Percentiles rank a stretch among this genome's conserved stretches.
Conservation (phyloP, 2,888 invertebrate species). For the Brenthis daphne region DNA sequence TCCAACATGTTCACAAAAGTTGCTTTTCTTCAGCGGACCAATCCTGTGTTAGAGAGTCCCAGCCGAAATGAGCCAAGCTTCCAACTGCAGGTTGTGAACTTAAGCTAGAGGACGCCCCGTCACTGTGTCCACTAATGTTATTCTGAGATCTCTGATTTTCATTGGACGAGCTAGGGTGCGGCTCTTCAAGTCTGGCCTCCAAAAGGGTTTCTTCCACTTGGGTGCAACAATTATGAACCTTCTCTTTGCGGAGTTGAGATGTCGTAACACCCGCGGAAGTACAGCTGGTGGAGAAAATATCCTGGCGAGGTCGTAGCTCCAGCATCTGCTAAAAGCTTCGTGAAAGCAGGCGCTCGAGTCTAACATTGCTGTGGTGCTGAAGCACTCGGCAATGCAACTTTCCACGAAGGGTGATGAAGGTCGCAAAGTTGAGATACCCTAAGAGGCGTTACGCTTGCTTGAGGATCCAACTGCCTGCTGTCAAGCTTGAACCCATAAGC, state of each 20-base stretch:
- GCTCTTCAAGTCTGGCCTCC: slow-evolving; percentile 43
- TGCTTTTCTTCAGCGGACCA: too few species aligned
- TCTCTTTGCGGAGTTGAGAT: slow-evolving; percentile 32
- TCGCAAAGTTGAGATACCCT: slow-evolving; percentile 39
- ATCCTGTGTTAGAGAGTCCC: too few species aligned
- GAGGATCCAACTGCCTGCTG: slow-evolving; percentile 19
- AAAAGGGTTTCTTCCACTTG: slow-evolving; percentile 44
- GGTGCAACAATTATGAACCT: slow-evolving; percentile 33
- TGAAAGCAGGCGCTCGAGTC: not conserved
- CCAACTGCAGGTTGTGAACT: slow-evolving; percentile 28
- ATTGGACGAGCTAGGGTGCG: slow-evolving; percentile 28
- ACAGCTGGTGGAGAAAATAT: too few species aligned
- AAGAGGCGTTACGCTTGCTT: slow-evolving; percentile 36
- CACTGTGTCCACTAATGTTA: slow-evolving; percentile 26
- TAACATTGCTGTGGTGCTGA: slow-evolving; percentile 16
- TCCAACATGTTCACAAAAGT: too few species aligned
- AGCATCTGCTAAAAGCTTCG: too few species aligned
- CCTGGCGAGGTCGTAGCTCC: too few species aligned
- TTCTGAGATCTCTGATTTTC: slow-evolving; percentile 22
- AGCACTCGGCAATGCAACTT: slow-evolving; percentile 36
- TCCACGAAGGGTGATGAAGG: slow-evolving; percentile 38
- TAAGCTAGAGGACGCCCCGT: slow-evolving; percentile 34
- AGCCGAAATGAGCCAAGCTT: slow-evolving; percentile 26
- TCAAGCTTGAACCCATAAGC: not conserved
- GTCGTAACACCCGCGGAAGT: slow-evolving; percentile 17